Percentiles rank a stretch among this genome's conserved stretches.
phyloP scores from a whole-genome alignment of 2,888 invertebrate species.

The Dasypolia templi region DNA sequence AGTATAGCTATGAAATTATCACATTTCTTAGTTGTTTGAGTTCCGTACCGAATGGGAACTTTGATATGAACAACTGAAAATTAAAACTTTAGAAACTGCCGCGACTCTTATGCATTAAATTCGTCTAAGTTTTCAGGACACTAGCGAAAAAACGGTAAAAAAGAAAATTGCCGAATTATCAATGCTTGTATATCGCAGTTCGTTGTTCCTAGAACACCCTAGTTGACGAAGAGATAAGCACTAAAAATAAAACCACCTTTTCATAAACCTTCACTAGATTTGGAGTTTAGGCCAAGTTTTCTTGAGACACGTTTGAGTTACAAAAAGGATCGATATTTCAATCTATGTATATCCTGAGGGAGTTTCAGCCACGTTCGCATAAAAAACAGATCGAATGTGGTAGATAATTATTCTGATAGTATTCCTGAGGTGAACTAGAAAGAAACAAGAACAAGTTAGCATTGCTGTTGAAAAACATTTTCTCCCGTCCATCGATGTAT shows the following conservation, averaged over 20 bases:
- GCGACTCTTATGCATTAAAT: no score
- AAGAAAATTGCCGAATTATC: no score
- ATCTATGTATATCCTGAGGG: constrained; percentile 20
- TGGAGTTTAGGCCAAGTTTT: constrained; percentile 5
- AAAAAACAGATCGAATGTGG: constrained; percentile 38
- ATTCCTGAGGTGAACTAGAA: constrained; percentile 19
- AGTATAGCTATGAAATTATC: constrained; percentile 42
- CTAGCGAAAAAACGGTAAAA: no score
- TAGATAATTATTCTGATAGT: neutral
- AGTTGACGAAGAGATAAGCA: neutral
- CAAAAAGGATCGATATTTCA: constrained; percentile 46
- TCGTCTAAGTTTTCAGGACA: no score
- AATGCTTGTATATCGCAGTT: neutral
- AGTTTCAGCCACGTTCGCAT: constrained; percentile 14
- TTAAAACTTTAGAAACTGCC: no score
- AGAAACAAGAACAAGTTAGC: no score
- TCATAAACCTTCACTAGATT: neutral
- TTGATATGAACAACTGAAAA: no score
- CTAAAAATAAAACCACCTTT: neutral
- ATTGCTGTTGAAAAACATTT: no score
- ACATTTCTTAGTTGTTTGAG: constrained; percentile 19
- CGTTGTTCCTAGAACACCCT: neutral
- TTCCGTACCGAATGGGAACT: no score
- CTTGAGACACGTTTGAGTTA: constrained; percentile 35
- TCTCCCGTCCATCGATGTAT: no score